Percentiles rank a stretch among this genome's conserved stretches.
Evolutionary conservation across 2,888 invertebrate species (phyloP).

Genomic region (Amphipyra tragopoginis): DNA sequence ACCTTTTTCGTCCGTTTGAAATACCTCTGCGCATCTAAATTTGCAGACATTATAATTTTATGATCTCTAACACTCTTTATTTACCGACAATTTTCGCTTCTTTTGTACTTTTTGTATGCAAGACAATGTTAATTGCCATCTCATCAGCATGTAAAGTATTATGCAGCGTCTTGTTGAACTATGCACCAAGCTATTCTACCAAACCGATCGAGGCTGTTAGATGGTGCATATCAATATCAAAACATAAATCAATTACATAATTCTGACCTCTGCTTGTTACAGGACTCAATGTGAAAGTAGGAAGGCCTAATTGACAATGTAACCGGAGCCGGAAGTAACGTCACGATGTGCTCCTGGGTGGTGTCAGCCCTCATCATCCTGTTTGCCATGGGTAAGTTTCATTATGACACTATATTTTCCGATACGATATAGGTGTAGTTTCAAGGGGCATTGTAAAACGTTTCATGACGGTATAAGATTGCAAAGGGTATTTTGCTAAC

Average conservation of each 20-base stretch:
- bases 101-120: too few relatives aligned
- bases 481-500: too few relatives aligned
- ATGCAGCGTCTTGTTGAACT: too few relatives aligned
- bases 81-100: too few relatives aligned
- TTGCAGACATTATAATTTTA: not conserved
- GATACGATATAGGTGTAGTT: too few relatives aligned
- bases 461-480: not conserved
- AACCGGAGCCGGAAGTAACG: constrained; percentile 59
- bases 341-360: constrained; percentile 85
- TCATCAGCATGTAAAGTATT: too few relatives aligned
- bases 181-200: too few relatives aligned
- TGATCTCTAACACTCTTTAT: too few relatives aligned
- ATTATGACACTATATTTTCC: not conserved
- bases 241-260: not conserved
- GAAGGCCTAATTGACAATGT: constrained; percentile 64
- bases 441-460: too few relatives aligned
- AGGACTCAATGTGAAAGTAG: constrained; percentile 52
- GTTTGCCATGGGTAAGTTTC: constrained; percentile 81
- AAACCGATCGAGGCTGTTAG: too few relatives aligned
- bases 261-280: constrained; percentile 56
- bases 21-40: not conserved
- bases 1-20: not conserved
- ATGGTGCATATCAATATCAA: too few relatives aligned
- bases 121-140: too few relatives aligned
- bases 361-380: constrained; percentile 82